Evolutionary conservation across 2,888 invertebrate genomes (phyloP).

Genomic region (Panzeria rudis): DNA sequence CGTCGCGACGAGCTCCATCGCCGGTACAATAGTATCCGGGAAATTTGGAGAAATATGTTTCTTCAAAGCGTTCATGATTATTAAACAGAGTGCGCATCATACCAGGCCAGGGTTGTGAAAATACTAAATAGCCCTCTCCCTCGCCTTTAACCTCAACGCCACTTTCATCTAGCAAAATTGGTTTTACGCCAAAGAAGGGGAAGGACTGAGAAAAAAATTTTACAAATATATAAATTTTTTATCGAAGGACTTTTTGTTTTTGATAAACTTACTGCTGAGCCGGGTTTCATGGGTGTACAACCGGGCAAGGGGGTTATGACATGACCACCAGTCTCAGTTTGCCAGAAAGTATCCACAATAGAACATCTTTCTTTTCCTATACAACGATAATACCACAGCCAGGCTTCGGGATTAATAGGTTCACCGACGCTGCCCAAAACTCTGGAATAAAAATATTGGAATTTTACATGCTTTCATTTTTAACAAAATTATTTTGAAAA

Average conservation of each 20-base stretch:
- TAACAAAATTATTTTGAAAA: too few species aligned
- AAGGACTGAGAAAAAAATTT: slow-evolving; percentile 87
- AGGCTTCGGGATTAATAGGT: slow-evolving; percentile 99
- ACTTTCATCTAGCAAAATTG: slow-evolving; percentile 93
- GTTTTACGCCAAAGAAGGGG: slow-evolving; percentile 98
- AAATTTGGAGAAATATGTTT: slow-evolving; percentile 97
- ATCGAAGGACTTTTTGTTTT: neutral
- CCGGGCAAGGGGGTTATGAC: slow-evolving; percentile 98
- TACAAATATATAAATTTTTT: neutral
- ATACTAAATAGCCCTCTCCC: slow-evolving; percentile 97
- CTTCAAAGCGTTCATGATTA: slow-evolving; percentile 94
- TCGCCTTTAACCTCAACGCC: slow-evolving; percentile 93
- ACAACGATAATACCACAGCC: slow-evolving; percentile 96
- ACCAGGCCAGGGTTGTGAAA: slow-evolving; percentile 98
- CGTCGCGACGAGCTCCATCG: slow-evolving; percentile 97
- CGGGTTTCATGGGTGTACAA: slow-evolving; percentile 98
- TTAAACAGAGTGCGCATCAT: slow-evolving; percentile 97
- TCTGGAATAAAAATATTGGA: slow-evolving; percentile 85
- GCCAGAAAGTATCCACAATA: slow-evolving; percentile 99
- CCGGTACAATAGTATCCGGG: slow-evolving; percentile 99
- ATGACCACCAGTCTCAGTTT: slow-evolving; percentile 99
- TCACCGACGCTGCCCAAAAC: slow-evolving; percentile 99
- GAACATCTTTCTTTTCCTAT: slow-evolving; percentile 94
- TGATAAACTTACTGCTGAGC: slow-evolving; percentile 92
- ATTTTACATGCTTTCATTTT: too few species aligned